A percentile compares a stretch with the other conserved stretches of the same genome.
Conservation (phyloP, 1,140 invertebrate genomes). For the Chrysomallon squamiferum region DNA sequence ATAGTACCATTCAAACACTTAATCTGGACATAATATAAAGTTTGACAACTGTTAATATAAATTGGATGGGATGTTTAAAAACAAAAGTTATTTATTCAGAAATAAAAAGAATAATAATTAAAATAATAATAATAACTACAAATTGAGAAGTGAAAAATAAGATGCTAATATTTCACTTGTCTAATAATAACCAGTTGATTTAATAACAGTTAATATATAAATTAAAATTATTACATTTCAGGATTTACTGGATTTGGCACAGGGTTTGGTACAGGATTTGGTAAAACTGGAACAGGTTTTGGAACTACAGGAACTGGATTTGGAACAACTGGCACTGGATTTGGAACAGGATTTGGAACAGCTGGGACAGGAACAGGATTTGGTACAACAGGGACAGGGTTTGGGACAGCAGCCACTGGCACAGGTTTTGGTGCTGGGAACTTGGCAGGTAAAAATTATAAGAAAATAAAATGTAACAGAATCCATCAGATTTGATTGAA, state of each 20-base stretch:
- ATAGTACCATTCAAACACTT: no score
- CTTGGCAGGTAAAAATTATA: conserved; percentile 15
- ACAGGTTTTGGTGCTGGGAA: conserved; percentile 15
- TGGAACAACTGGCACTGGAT: conserved; percentile 19
- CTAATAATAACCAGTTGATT: no score
- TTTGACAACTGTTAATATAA: no score
- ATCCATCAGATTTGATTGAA: conserved; percentile 62
- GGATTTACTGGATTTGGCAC: conserved; percentile 13
- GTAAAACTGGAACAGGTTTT: conserved; percentile 14
- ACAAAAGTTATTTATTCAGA: no score
- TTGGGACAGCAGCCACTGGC: conserved; percentile 30
- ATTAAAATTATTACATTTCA: no score
- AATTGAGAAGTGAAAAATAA: no score
- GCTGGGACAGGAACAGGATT: conserved; percentile 62
- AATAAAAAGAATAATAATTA: no score
- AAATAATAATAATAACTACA: no score
- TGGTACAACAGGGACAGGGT: conserved; percentile 28
- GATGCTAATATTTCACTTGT: no score
- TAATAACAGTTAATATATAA: no score
- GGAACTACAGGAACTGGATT: conserved; percentile 11
- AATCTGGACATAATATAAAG: no score
- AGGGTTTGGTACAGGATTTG: conserved; percentile 21
- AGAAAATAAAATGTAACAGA: conserved; percentile 14
- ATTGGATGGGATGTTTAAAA: no score
- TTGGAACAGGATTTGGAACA: conserved; percentile 65